Percentiles rank a stretch among this genome's conserved stretches.
Conservation (phyloP, 1,140 invertebrate species). For the Temnothorax longispinosus region DNA sequence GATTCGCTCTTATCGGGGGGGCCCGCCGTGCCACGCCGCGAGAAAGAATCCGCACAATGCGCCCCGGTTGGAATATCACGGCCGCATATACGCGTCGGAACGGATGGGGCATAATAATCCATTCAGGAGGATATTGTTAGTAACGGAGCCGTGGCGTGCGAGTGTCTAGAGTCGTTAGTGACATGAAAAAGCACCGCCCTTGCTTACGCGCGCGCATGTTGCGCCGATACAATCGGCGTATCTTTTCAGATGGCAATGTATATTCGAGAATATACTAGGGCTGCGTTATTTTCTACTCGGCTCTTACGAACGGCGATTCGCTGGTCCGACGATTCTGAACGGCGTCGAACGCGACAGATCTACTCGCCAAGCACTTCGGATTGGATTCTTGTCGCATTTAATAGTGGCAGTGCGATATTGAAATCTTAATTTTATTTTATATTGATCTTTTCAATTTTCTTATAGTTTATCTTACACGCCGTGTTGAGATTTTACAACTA, state of each 20-base stretch:
- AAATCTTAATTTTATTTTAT: not conserved
- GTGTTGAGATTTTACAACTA: not conserved
- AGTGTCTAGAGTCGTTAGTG: conserved; percentile 58
- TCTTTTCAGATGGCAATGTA: conserved; percentile 31
- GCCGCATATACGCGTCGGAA: conserved; percentile 56
- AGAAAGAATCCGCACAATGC: conserved; percentile 66
- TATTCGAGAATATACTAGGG: conserved; percentile 33
- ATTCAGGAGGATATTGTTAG: conserved; percentile 68
- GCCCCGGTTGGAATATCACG: conserved; percentile 55
- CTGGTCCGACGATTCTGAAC: not conserved
- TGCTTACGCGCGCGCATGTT: conserved; percentile 39
- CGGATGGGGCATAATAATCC: conserved; percentile 70
- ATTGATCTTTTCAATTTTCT: not conserved
- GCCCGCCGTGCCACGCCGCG: conserved; percentile 37
- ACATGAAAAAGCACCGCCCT: conserved; percentile 59
- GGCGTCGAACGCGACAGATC: not conserved
- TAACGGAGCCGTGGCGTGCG: conserved; percentile 63
- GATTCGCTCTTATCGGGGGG: conserved; percentile 67
- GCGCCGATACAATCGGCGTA: conserved; percentile 45
- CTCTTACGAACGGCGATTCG: not conserved
- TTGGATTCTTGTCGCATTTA: not conserved
- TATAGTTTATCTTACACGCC: not conserved
- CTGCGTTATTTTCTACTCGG: conserved; percentile 27
- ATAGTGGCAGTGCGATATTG: not conserved
- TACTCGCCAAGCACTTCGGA: not conserved